phyloP scores from a whole-genome alignment of 2,113 vertebrate genomes.

The Microcebus murinus region DNA sequence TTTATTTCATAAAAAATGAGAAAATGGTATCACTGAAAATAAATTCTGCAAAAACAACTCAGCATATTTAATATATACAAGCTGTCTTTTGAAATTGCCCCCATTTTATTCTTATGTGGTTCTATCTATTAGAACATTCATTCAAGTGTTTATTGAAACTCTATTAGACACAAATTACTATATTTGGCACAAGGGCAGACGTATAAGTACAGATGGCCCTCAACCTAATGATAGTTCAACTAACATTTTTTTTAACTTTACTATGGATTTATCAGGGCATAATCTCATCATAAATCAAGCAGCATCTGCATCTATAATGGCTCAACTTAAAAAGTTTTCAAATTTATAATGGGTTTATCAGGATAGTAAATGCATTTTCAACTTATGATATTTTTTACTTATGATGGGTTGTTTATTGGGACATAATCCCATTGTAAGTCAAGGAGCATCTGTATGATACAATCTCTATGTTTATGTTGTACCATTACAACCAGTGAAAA shows the following conservation, averaged over 20 bases:
- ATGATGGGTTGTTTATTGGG: background rate
- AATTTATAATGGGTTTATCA: background rate
- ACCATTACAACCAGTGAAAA: background rate
- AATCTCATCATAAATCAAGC: background rate
- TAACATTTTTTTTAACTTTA: background rate
- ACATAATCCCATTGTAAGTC: background rate
- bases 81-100: background rate
- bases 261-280: background rate
- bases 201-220: background rate
- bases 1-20: background rate
- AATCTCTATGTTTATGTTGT: background rate
- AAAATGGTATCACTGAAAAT: background rate
- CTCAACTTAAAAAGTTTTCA: background rate
- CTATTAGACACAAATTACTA: slow-evolving; percentile 46
- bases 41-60: slow-evolving; percentile 8
- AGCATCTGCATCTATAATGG: background rate
- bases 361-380: background rate
- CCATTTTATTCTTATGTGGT: background rate
- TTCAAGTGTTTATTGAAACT: slow-evolving; percentile 13
- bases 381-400: background rate
- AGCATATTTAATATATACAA: background rate
- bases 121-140: background rate
- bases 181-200: background rate
- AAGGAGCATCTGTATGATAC: background rate
- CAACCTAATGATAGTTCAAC: background rate